Evolutionary conservation across 2,113 vertebrate genomes (phyloP), one percentile per base, ranked within the genome.

Genomic region (Amblyopsis rosae): DNA sequence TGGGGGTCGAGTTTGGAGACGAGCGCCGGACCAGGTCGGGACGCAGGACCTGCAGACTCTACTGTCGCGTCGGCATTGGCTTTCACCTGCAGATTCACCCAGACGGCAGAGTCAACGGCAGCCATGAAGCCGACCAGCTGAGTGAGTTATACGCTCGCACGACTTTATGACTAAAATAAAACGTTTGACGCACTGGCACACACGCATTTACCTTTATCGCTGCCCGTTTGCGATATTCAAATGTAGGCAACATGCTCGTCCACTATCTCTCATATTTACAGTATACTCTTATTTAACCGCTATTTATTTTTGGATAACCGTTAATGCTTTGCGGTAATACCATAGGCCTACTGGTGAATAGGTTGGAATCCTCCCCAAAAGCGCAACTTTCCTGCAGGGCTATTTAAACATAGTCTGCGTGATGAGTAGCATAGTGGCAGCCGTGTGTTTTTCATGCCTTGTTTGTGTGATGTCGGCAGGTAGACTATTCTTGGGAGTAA

Each of bases 71-170:
- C 72, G 96, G 97, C 88, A 98, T 99, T 86, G 97, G 97, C 17
- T 99, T 98, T 92, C 97, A 98, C 71, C 95, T 99, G 58, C 96
- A 98, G 93, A 95, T 99, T 84, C 95, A 98, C 86, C 93, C 95
- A 72, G 96, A 96, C 90, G 97, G 97, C 80, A 94, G 92, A 89
- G 96, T 99, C 73, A 98, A 97, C 87, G 97, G 97, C 72, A 97
- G 96, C 82, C 97, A 99, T 80, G 94, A 95, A 82, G 93, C 95
- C 72, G 94, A 87, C 82, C 91, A 87, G 69, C 91, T 98, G 89
- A 98, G 97, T 99, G 92, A 96, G 97, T 96, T 76, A 1, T 46
- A 8, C 8, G 0, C 35, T 46, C 11, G 46, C 12, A 15, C 48
- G 3, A 13, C 11, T 12, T 12, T 19, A 57, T 19, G n/a, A n/a